A percentile compares a stretch with the other conserved stretches of the same genome.
These are phyloP conservation scores for Noctua janthe DNA, from an alignment of 2,888 invertebrate genomes.

Conservation along the genomic window DNA sequence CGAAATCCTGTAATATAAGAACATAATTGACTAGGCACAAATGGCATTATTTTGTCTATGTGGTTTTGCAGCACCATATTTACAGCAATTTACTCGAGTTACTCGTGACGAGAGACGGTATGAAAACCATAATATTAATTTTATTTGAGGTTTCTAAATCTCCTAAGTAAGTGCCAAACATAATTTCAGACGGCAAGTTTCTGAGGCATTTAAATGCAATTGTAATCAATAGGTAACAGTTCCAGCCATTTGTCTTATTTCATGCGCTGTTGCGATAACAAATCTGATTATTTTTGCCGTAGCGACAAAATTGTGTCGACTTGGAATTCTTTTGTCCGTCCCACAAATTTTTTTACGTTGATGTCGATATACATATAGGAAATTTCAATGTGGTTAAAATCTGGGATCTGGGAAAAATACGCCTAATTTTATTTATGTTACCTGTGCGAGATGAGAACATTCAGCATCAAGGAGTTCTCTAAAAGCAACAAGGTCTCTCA, in stretches of 20 bases:
- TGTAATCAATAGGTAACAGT: slow-evolving; percentile 54
- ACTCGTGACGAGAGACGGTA: neutral
- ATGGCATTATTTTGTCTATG: neutral
- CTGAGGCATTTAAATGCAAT: slow-evolving; percentile 21
- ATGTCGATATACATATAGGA: neutral
- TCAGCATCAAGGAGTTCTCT: slow-evolving; percentile 97
- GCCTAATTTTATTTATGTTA: slow-evolving; percentile 60
- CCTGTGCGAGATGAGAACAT: slow-evolving; percentile 96
- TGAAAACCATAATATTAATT: neutral
- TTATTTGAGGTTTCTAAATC: slow-evolving; percentile 1
- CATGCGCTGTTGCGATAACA: slow-evolving; percentile 34
- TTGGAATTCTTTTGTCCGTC: neutral
- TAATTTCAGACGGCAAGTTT: slow-evolving; percentile 1
- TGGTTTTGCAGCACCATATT: neutral
- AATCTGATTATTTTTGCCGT: slow-evolving; percentile 22
- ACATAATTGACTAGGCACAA: neutral
- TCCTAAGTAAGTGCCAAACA: neutral
- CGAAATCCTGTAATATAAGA: slow-evolving; percentile 91
- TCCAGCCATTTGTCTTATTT: slow-evolving; percentile 46
- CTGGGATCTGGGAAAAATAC: neutral
- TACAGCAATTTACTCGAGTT: neutral
- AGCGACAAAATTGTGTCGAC: neutral
- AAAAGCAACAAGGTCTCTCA: slow-evolving; percentile 94
- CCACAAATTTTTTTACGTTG: neutral
- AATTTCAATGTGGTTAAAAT: neutral